Evolutionary conservation across 2,888 invertebrate genomes (phyloP), one percentile per base, ranked within the genome.

Genomic region (Polymixis lichenea): DNA sequence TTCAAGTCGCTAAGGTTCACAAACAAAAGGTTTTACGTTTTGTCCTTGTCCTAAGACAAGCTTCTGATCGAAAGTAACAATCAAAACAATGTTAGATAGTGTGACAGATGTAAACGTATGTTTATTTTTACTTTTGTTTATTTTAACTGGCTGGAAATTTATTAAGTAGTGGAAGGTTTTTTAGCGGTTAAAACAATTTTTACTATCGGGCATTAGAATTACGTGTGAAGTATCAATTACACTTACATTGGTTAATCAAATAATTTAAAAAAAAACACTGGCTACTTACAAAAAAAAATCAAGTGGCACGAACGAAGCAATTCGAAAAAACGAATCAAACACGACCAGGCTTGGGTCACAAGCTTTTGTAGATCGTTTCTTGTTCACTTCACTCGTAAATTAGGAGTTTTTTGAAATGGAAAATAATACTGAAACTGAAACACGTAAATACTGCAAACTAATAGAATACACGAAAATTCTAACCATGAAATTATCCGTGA

Each of bases 251-350:
- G 46, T 11, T 19, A 69, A 1, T 43, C 19, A 17, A 25, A 9
- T n/a, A n/a, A n/a, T n/a, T 32, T n/a, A 6, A 38, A 28, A 15
- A 32, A 46, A 64, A 53, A 65, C 19, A 77, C 79, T 85, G 76
- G 72, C 69, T 72, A 84, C 84, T 86, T 83, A 84, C 84, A 75
- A 43, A 32, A 15, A 17, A 49, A 70, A 71, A 68, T 65, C n/a
- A 72, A 49, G 55, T 32, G 19, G 65, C 79, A 38, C 43, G 25
- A 46, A 38, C 43, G 25, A 46, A 72, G 49, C 53, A 19, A 55
- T 51, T 62, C 62, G 70, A 73, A 72, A 80, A 58, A 55, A 32
- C 19, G 25, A 69, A 76, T n/a, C 25, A 55, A 85, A 77, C 72
- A 74, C 76, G 5, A 66, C 69, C 72, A 51, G n/a, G 13, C 9